Conservation (phyloP, 2,113 vertebrate species). For the Aegotheles bennettii region DNA sequence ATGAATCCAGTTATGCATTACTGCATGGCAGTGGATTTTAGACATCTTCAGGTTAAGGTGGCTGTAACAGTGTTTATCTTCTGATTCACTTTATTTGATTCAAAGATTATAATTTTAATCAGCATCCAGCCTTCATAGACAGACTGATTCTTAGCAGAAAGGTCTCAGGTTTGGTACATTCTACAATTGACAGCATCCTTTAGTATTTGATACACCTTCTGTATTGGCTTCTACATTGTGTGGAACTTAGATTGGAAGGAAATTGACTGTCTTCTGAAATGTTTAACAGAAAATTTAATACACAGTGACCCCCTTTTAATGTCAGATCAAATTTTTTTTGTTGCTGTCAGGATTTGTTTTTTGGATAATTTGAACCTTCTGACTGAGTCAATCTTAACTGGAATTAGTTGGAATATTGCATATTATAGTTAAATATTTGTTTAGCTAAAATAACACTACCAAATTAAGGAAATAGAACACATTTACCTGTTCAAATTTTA, state of each 20-base stretch:
- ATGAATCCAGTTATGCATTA: rapidly evolving
- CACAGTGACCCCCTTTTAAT: neutral
- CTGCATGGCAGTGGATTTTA: neutral
- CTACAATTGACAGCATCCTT: neutral
- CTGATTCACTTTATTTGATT: neutral
- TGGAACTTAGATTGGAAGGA: neutral
- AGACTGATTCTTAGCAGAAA: neutral
- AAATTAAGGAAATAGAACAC: neutral
- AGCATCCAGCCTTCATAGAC: neutral
- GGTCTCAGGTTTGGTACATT: neutral
- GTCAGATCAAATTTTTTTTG: neutral
- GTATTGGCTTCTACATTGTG: neutral
- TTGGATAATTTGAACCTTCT: neutral
- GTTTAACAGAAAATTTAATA: neutral
- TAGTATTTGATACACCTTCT: neutral
- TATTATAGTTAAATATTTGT: neutral
- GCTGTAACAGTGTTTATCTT: neutral
- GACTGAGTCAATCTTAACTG: neutral
- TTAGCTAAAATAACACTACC: neutral
- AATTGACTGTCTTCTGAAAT: neutral
- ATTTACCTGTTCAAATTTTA: neutral
- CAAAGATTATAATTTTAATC: neutral
- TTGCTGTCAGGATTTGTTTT: neutral
- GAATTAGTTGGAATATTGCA: neutral
- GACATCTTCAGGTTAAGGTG: neutral